Evolutionary conservation across 1,140 invertebrate species (phyloP).

Genomic region (Sitodiplosis mosellana): DNA sequence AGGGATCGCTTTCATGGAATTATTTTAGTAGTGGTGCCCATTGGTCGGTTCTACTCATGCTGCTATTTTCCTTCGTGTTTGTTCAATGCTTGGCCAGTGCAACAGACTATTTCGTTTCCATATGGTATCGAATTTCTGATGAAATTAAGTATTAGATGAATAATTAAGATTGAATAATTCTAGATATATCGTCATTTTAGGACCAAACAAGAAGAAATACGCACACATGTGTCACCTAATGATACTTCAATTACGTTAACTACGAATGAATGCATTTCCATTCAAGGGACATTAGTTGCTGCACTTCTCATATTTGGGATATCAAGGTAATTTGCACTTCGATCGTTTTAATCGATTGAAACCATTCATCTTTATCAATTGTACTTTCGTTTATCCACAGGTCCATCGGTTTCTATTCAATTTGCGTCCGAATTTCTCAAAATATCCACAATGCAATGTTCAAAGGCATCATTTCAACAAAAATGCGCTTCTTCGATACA

Average conservation of each 20-base stretch:
- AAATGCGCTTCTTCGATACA: constrained; percentile 62
- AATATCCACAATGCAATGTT: not conserved
- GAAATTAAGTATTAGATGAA: not conserved
- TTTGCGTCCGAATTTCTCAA: not conserved
- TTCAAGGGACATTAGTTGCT: constrained; percentile 30
- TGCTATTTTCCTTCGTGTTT: constrained; percentile 22
- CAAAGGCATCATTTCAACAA: constrained; percentile 15
- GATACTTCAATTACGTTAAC: constrained; percentile 3
- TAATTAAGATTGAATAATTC: too few relatives aligned
- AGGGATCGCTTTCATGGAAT: constrained; percentile 6
- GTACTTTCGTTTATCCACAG: constrained; percentile 33
- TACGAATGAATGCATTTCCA: constrained; percentile 24
- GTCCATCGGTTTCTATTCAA: constrained; percentile 1
- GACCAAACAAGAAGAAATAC: not conserved
- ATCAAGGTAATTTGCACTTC: constrained; percentile 28
- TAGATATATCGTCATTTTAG: too few relatives aligned
- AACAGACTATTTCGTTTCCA: constrained; percentile 39
- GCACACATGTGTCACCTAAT: not conserved
- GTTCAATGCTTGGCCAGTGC: constrained; percentile 28
- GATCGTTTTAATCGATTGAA: constrained; percentile 41
- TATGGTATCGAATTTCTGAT: constrained; percentile 25
- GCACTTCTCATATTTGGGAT: constrained; percentile 28
- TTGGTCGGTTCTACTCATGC: constrained; percentile 15
- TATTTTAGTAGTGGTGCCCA: not conserved
- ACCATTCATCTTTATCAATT: constrained; percentile 42